phyloP scores from a whole-genome alignment of 2,797 vertebrate species.

The Mionectes olivaceus region DNA sequence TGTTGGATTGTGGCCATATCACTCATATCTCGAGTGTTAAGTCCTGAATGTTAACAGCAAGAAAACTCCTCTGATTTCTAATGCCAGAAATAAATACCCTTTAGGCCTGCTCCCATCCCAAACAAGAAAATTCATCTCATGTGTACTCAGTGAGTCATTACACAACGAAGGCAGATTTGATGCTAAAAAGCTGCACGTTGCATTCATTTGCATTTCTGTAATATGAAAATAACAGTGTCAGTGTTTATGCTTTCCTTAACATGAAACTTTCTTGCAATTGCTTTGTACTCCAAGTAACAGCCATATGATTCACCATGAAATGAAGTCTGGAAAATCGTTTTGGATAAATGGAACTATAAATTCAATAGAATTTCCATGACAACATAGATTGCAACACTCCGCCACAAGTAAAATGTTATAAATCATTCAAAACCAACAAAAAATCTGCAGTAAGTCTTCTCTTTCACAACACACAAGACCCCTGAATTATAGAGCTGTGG shows the following conservation, averaged over 20 bases:
- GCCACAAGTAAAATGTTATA: slow-evolving; percentile 83
- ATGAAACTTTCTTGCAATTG: slow-evolving; percentile 81
- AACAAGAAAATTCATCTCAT: not conserved
- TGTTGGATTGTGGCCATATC: accelerated
- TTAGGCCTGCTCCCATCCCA: not conserved
- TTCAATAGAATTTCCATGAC: slow-evolving; percentile 89
- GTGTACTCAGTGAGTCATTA: slow-evolving; percentile 6
- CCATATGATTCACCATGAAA: slow-evolving; percentile 88
- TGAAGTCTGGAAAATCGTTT: slow-evolving; percentile 88
- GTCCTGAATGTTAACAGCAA: not conserved
- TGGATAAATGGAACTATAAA: slow-evolving; percentile 88
- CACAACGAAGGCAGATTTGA: not conserved
- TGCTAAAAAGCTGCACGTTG: slow-evolving; percentile 46
- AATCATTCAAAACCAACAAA: slow-evolving; percentile 83
- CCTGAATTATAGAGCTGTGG: slow-evolving; percentile 63
- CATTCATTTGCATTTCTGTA: slow-evolving; percentile 76
- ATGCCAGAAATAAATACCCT: slow-evolving; percentile 5
- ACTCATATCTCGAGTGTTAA: not conserved
- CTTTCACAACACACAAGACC: slow-evolving; percentile 71
- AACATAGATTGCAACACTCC: slow-evolving; percentile 82
- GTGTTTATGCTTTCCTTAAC: slow-evolving; percentile 78
- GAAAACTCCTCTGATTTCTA: not conserved
- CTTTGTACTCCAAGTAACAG: slow-evolving; percentile 83
- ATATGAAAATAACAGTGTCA: slow-evolving; percentile 75
- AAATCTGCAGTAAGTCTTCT: slow-evolving; percentile 78